Base-by-base conservation (phyloP, 2,797 vertebrate genomes). In the Sphenopsis melanotis region DNA sequence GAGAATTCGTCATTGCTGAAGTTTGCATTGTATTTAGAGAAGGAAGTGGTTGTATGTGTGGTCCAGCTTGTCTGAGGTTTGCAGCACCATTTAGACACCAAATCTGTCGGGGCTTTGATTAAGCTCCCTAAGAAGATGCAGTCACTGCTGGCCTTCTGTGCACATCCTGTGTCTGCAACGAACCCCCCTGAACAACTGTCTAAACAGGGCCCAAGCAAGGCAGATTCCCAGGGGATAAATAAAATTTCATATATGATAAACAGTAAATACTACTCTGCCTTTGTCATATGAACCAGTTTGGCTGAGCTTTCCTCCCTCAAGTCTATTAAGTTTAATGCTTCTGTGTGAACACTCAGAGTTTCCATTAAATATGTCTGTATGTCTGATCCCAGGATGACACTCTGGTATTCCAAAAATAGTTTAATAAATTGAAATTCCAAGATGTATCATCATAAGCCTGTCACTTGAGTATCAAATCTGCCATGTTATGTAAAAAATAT, bases 321-420 rank as follows among this genome's bases (percentile, higher is more conserved):
- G 39, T 64, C 57, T 75, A 36, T 87, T 77, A 83, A 20, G 32
- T 85, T 80, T 93, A 82, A 86, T 41, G 64, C 82, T 90, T 71
- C 61, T 91, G 41, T 61, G 71, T 0, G 1, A 94, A 87, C 57
- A 64, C 52, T 59, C 74, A 64, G 74, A 93, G 53, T 93, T 95
- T 96, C 81, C 78, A 60, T 85, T 95, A 82, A 79, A 79, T 81
- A 42, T 8, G 79, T 79, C 52, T 61, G 59, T 56, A n/a, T 66
- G 57, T 90, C 92, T 94, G 76, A 90, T 81, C 82, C 70, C 69
- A 83, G 89, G 60, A 89, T 95, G 83, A 85, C 60, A 77, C 39
- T 68, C 46, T 93, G 80, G 47, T 94, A 59, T 46, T 93, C 90
- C 85, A 84, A 94, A 95, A 96, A 83, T 94, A 96, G 90, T n/a